Evolutionary conservation across 1,140 invertebrate species (phyloP).

Genomic region (Parasteatoda tepidariorum): DNA sequence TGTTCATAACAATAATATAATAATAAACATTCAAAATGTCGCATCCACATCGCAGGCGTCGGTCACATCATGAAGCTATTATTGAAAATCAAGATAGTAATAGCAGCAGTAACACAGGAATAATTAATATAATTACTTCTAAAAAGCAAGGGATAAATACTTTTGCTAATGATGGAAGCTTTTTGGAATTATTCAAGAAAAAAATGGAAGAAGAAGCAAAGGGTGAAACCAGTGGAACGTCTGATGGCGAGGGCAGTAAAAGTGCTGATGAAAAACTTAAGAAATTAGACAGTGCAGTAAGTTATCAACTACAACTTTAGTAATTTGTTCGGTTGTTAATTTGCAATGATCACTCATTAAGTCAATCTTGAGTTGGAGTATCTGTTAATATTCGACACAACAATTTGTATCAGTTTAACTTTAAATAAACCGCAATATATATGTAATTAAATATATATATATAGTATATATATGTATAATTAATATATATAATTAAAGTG

Average conservation of each 20-base stretch:
- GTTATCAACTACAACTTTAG: neutral
- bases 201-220: constrained; percentile 76
- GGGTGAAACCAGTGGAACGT: constrained; percentile 36
- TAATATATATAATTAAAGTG: no score
- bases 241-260: constrained; percentile 53
- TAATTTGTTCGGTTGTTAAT: no score
- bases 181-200: constrained; percentile 89
- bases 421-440: no score
- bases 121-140: constrained; percentile 54
- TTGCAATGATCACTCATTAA: no score
- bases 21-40: no score
- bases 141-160: constrained; percentile 69
- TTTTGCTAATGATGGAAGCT: constrained; percentile 87
- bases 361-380: no score
- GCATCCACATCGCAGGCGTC: neutral
- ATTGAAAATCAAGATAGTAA: constrained; percentile 45
- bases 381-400: no score
- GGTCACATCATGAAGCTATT: constrained; percentile 1
- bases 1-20: no score
- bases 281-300: constrained; percentile 48
- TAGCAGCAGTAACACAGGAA: constrained; percentile 46
- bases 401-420: no score
- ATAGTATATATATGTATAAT: no score
- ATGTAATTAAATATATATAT: no score
- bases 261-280: constrained; percentile 48